Evolutionary conservation across 2,888 invertebrate species (phyloP), one percentile per base, ranked within the genome.

Genomic region (Brenthis ino): DNA sequence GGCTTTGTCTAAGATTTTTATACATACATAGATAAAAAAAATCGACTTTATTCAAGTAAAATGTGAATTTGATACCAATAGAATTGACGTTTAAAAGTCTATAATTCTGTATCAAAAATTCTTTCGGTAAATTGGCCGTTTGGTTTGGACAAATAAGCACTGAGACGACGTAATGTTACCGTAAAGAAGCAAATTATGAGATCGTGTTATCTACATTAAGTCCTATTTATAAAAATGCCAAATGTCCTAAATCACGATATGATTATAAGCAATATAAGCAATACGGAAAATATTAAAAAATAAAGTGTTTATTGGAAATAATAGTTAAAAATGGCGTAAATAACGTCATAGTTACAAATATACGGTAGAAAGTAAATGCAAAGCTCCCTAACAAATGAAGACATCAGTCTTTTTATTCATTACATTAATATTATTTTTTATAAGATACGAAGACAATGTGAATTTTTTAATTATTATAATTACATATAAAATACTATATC

Each of bases 121-220:
- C 11, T 43, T 43, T 8, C 37, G 2, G 11, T 2, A 43, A 43
- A 43, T 43, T 43, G 11, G 37, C 11, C 11, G 11, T 43, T 43
- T 43, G 2, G 11, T 43, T 43, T 43, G 2, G 37, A 43, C 37
- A 43, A 43, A 43, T 11, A 43, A 43, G 37, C 37, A 43, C 37
- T 2, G 11, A 43, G 28, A 28, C 28, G 28, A 5, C 28, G 28
- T 64, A 57, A 43, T 47, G 61, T 64, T 66, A 60, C 57, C 67
- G 58, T 57, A 51, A 64, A 55, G 37, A 55, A 48, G 60, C 60
- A 48, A 64, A 56, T 55, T 63, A 67, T 72, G 71, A 72, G 71
- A 72, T 72, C 71, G 65, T 65, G 48, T 57, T 64, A 16, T 61
- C 24, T 65, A 66, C 8, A 64, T 48, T 63, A 68, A 57, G 47